Conservation (phyloP, 2,888 invertebrate genomes). For the Parnassius mnemosyne region DNA sequence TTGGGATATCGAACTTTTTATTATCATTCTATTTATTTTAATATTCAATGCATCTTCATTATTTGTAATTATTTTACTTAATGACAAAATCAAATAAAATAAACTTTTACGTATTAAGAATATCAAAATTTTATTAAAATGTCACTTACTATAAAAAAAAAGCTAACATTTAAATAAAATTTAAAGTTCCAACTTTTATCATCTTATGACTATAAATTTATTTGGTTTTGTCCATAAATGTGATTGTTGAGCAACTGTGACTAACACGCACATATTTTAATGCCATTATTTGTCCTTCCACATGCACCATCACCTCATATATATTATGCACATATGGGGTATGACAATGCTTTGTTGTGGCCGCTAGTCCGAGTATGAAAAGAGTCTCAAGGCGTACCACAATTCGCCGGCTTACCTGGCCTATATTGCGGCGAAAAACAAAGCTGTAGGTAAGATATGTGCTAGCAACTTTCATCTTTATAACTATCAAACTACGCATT, state of each 20-base stretch:
- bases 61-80: not conserved
- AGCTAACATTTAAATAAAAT: not conserved
- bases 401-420: constrained; percentile 97
- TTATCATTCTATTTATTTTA: constrained; percentile 3
- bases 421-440: constrained; percentile 95
- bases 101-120: too few species aligned
- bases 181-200: not conserved
- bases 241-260: constrained; percentile 43
- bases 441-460: constrained; percentile 85
- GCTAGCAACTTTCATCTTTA: not conserved
- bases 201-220: not conserved
- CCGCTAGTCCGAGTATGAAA: constrained; percentile 92
- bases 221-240: constrained; percentile 15
- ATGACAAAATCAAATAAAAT: constrained; percentile 23
- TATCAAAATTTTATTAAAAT: too few species aligned
- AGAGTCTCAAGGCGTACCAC: constrained; percentile 95
- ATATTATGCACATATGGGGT: constrained; percentile 46
- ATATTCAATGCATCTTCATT: constrained; percentile 14
- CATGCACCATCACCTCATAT: constrained; percentile 68
- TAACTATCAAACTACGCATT: too few species aligned
- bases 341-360: constrained; percentile 23
- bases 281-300: constrained; percentile 56
- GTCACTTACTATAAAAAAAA: not conserved
- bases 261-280: constrained; percentile 62
- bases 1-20: too few species aligned